Percentiles rank a stretch among this genome's conserved stretches.
These are phyloP conservation scores for Smutsia gigantea DNA, from an alignment of 2,797 vertebrate species.

Conservation along the genomic window DNA sequence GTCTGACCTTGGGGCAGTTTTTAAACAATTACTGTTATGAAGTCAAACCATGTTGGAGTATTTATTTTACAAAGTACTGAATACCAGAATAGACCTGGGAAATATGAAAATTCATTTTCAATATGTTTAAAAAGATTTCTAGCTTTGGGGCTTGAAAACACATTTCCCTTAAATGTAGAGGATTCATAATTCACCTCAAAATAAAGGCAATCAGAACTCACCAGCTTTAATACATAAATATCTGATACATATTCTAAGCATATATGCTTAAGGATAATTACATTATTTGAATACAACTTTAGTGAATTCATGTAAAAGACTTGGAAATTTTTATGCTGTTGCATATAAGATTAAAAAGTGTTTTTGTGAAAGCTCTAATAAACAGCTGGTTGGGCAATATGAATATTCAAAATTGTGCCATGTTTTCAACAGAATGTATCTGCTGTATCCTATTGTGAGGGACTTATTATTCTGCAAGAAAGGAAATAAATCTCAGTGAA, in stretches of 20 bases:
- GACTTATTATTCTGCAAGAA: slow-evolving; percentile 22
- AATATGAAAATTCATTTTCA: slow-evolving; percentile 70
- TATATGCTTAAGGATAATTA: slow-evolving; percentile 62
- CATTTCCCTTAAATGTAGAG: slow-evolving; percentile 65
- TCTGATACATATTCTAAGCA: slow-evolving; percentile 58
- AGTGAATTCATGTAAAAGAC: slow-evolving; percentile 45
- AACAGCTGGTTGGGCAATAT: slow-evolving; percentile 52
- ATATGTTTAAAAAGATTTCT: slow-evolving; percentile 72
- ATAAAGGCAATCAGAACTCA: slow-evolving; percentile 57
- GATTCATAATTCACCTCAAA: slow-evolving; percentile 67
- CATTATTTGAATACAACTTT: slow-evolving; percentile 66
- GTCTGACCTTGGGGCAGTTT: slow-evolving; percentile 54
- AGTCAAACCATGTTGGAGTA: slow-evolving; percentile 68
- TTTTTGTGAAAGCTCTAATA: slow-evolving; percentile 52
- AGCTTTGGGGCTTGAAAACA: slow-evolving; percentile 71
- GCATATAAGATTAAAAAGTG: slow-evolving; percentile 30
- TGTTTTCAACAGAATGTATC: background rate
- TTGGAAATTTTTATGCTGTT: slow-evolving; percentile 40
- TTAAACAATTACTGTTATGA: slow-evolving; percentile 69
- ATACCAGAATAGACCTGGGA: slow-evolving; percentile 55
- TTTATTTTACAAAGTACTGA: slow-evolving; percentile 75
- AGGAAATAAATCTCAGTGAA: slow-evolving; percentile 32
- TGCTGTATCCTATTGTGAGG: slow-evolving; percentile 37
- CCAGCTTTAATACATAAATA: slow-evolving; percentile 62
- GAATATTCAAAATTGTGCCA: slow-evolving; percentile 62